Evolutionary conservation across 2,797 vertebrate species (phyloP), one percentile per base, ranked within the genome.

Genomic region (Thaleichthys pacificus): DNA sequence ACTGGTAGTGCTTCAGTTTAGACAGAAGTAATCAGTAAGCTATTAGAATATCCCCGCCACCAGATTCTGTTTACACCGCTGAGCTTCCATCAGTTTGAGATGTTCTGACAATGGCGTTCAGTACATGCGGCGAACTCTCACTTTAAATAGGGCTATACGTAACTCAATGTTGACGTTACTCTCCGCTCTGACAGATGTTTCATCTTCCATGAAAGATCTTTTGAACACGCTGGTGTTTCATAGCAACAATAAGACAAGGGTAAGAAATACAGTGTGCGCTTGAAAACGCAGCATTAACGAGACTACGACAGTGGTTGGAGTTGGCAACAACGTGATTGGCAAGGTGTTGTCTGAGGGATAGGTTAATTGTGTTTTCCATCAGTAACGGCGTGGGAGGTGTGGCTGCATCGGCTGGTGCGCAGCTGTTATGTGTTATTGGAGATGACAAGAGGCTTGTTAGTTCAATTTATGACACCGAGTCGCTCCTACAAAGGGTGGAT

Each of bases 361-460:
- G 24, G 5, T 72, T 77, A 73, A 82, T 79, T 83, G 83, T 71
- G 73, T 82, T 76, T 68, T 28, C 67, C 78, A 73, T 80, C 76
- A 68, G 51, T 66, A 42, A 42, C 38, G 8, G 38, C 38, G 73
- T 76, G 4, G 17, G 35, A 80, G 35, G 82, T 66, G 69, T 19
- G 66, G 30, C 58, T 68, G 57, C 66, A 26, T 42, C 38, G 38
- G 38, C 62, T 63, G 75, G 68, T 35, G 61, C 73, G 24, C 54
- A 65, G 62, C 68, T 73, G 66, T 62, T 70, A 69, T 82, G 63
- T 77, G 74, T 85, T 84, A 89, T 89, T 85, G 85, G 85, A 85
- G 79, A 85, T 77, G 86, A 88, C 84, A 88, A 65, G 72, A 80
- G 72, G 77, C 83, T 73, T 68, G 79, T 84, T 83, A 86, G 69